Base-by-base conservation (phyloP, 35 echinoderm and acorn worm species). In the Hemicentrotus pulcherrimus region DNA sequence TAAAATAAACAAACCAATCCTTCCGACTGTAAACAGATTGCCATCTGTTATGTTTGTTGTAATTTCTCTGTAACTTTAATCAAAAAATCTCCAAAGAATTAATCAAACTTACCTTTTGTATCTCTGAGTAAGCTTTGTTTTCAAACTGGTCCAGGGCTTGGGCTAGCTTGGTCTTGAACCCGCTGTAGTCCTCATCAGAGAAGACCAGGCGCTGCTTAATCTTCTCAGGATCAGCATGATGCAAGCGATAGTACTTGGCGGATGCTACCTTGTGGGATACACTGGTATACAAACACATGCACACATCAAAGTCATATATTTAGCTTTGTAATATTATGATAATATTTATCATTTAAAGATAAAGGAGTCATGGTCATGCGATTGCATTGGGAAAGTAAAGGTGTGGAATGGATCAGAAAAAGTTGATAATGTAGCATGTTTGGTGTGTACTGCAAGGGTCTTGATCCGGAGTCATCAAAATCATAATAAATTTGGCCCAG, bases 61-160 rank as follows among this genome's bases (percentile, higher is more conserved):
- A 55, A 41, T 41, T 41, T 41, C 35, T 41, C 3, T 55, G 15
- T 11, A 2, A 55, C 50, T 55, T 11, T 55, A 55, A 55, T 92
- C 46, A 5, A 10, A 46, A 14, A 94, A 0, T 16, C 6, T 7
- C 30, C 91, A 93, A 47, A 47, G 35, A 46, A 14, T n/a, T 31
- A 58, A 6, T 55, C 12, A 94, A 46, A 50, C 47, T 11, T 32
- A 96, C 95, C 95, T 96, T 24, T 48, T 92, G 47, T 32, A 94
- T 5, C 11, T 91, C 59, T 46, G 33, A n/a, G 4, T 95, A 33
- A 28, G 94, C 11, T 78, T 96, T 31, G 41, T 91, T 94, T 78
- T 96, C 96, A 94, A 91, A 91, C 30, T 8, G 45, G 45, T 46
- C 61, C 22, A 96, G 48, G 15, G 94, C 96, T 58, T 96, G 19